Percentiles rank a stretch among this genome's conserved stretches.
Conservation (phyloP, 35 echinoderm and acorn worm genomes). For the Apostichopus japonicus region DNA sequence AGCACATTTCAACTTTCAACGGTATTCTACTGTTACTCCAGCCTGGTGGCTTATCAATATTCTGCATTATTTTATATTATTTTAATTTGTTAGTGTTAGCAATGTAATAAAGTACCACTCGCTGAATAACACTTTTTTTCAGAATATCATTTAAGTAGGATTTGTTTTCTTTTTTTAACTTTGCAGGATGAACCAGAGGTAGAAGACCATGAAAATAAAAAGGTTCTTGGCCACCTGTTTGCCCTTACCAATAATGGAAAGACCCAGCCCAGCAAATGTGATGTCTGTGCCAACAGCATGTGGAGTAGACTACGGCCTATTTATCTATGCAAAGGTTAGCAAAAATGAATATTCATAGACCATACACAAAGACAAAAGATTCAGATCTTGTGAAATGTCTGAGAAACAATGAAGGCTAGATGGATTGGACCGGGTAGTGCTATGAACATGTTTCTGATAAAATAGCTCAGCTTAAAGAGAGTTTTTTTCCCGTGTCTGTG, state of each 20-base stretch:
- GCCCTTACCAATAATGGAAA: conserved; percentile 77
- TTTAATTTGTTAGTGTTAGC: too few species aligned
- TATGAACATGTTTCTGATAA: too few species aligned
- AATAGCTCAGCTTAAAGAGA: too few species aligned
- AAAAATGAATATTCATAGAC: neutral
- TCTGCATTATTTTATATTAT: too few species aligned
- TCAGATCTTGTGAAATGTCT: too few species aligned
- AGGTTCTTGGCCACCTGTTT: conserved; percentile 84
- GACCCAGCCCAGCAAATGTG: conserved; percentile 75
- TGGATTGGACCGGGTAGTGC: too few species aligned
- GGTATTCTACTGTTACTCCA: too few species aligned
- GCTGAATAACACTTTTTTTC: neutral
- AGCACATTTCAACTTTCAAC: too few species aligned
- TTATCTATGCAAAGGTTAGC: conserved; percentile 82
- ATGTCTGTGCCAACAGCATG: conserved; percentile 85
- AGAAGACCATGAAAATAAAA: conserved; percentile 73
- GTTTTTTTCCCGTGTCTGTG: too few species aligned
- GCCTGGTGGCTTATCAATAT: too few species aligned
- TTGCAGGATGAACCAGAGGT: conserved; percentile 76
- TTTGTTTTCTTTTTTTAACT: conserved; percentile 3
- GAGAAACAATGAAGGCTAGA: too few species aligned
- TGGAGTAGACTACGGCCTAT: conserved; percentile 83
- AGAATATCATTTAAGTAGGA: neutral
- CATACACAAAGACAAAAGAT: neutral
- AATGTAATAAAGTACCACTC: neutral